Conservation (phyloP, 2,797 vertebrate genomes). For the Tachyglossus aculeatus region DNA sequence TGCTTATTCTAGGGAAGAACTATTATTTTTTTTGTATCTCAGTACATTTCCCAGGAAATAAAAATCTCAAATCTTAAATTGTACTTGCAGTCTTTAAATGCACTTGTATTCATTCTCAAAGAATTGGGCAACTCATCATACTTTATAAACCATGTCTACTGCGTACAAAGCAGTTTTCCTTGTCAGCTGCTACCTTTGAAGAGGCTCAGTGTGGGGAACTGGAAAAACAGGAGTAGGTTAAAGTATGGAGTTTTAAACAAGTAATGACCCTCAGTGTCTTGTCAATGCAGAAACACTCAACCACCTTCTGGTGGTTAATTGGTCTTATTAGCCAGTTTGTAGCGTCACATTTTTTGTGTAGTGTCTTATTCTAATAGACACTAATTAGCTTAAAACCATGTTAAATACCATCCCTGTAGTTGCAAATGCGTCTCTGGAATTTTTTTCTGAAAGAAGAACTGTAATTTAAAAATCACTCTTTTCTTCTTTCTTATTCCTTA, state of each 20-base stretch:
- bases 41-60: neutral
- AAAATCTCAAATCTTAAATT: neutral
- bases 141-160: conserved; percentile 5
- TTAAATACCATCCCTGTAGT: conserved; percentile 62
- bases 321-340: conserved; percentile 41
- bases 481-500: conserved; percentile 5
- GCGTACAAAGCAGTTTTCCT: neutral
- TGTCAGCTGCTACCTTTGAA: conserved; percentile 8
- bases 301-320: conserved; percentile 16
- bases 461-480: conserved; percentile 35
- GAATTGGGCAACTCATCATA: neutral
- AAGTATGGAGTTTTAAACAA: neutral
- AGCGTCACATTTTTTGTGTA: conserved; percentile 34
- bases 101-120: neutral
- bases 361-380: conserved; percentile 59
- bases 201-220: neutral
- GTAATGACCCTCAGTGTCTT: neutral
- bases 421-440: conserved; percentile 50
- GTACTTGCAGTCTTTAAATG: conserved; percentile 4
- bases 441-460: conserved; percentile 42
- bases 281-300: neutral
- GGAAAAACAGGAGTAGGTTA: neutral
- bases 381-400: conserved; percentile 62
- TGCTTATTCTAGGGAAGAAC: neutral
- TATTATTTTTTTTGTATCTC: neutral